Percentiles rank a stretch among this genome's conserved stretches.
These are phyloP conservation scores for Zingel zingel DNA, from an alignment of 2,113 vertebrate genomes.

Conservation along the genomic window DNA sequence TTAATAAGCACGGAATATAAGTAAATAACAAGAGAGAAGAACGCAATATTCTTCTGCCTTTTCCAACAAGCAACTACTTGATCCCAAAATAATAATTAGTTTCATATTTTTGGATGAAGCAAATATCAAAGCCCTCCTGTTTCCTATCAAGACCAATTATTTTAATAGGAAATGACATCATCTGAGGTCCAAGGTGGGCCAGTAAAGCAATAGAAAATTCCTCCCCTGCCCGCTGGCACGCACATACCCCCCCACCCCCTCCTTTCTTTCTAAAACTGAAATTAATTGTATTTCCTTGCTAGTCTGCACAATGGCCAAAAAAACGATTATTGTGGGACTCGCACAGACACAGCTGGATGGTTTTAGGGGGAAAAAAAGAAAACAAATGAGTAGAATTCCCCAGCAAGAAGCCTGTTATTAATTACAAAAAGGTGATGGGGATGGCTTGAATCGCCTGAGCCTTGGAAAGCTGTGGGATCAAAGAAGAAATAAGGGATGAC, in stretches of 20 bases:
- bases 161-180: constrained; percentile 65
- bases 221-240: constrained; percentile 43
- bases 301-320: constrained; percentile 58
- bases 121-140: constrained; percentile 53
- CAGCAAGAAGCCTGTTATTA: constrained; percentile 86
- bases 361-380: constrained; percentile 83
- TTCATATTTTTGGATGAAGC: constrained; percentile 58
- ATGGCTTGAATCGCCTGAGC: constrained; percentile 80
- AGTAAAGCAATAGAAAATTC: constrained; percentile 36
- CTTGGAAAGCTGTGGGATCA: constrained; percentile 83
- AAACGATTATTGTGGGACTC: constrained; percentile 85
- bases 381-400: constrained; percentile 71
- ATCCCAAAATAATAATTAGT: constrained; percentile 68
- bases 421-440: constrained; percentile 84
- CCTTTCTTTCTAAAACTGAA: constrained; percentile 7
- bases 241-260: neutral
- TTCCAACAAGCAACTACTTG: constrained; percentile 28
- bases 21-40: constrained; percentile 40
- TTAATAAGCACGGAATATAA: constrained; percentile 50
- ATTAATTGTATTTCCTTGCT: constrained; percentile 55
- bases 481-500: constrained; percentile 79
- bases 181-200: constrained; percentile 48
- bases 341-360: constrained; percentile 74
- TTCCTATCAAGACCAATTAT: constrained; percentile 61
- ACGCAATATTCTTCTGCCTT: constrained; percentile 37